Evolutionary conservation across 2,888 invertebrate genomes (phyloP), one percentile per base, ranked within the genome.

Genomic region (Synergus umbraculus): DNA sequence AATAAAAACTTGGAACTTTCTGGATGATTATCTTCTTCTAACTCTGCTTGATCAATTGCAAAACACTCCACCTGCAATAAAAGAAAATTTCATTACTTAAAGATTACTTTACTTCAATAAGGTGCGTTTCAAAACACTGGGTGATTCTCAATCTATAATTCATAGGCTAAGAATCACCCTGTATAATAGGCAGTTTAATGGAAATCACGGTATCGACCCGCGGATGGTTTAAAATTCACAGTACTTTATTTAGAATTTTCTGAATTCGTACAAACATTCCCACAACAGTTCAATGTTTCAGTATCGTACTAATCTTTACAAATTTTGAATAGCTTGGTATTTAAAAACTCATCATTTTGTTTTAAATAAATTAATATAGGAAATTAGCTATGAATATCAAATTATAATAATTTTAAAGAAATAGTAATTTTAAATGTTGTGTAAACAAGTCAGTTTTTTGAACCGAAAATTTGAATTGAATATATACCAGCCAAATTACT

Each of bases 11-110:
- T 95, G 67, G 94, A 94, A 81, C 94, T 93, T 88, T 94, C 95
- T 86, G 94, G 92, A 84, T 93, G 93, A 83, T 94, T 93, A 87
- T 95, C 95, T 89, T 95, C 95, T 89, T 95, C 95, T 90, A 95
- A 93, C 87, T 95, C 95, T 85, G 93, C 93, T 88, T 95, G 95
- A 92, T 95, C 95, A 89, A 95, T 94, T 87, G 95, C 94, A 92
- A 95, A 95, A 86, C 95, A 95, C 92, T 95, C 95, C 92, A 95
- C 95, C 95, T 96, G 91, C 60, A 92, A 79, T 29, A 82, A 84
- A 84, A 85, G 81, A 85, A 46, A 2, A 83, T 82, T 63, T 63
- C 13, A 12, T 63, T 29, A 63, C 13, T 22, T 18, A 1, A 13
- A 9, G 12, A 9, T 63, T 18, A 63, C 10, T 63, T 29, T 13